Conservation (phyloP, 2,113 vertebrate genomes). For the Bos javanicus region DNA sequence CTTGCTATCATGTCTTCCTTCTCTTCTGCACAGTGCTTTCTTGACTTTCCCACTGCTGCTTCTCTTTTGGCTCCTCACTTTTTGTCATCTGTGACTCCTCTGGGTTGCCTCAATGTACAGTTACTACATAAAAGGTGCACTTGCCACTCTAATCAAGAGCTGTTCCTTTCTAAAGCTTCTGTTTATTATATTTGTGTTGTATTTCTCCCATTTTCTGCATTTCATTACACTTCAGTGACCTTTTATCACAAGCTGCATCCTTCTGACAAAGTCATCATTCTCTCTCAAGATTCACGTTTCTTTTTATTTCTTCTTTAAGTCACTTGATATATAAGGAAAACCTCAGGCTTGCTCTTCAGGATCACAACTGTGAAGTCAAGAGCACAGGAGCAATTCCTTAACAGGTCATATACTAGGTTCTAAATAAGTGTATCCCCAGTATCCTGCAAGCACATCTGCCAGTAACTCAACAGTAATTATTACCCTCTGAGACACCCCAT, state of each 20-base stretch:
- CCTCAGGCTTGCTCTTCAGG: not conserved
- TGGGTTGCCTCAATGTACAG: fast-evolving
- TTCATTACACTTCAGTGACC: not conserved
- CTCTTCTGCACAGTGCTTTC: not conserved
- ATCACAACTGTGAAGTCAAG: not conserved
- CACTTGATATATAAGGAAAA: not conserved
- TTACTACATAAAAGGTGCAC: not conserved
- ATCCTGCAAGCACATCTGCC: not conserved
- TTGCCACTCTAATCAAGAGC: not conserved
- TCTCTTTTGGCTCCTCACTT: not conserved
- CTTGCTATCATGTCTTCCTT: not conserved
- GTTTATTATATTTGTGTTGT: not conserved
- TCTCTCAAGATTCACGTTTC: not conserved
- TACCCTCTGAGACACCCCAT: not conserved
- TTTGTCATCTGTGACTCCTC: not conserved
- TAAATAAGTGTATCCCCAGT: not conserved
- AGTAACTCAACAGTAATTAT: not conserved
- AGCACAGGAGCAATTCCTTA: not conserved
- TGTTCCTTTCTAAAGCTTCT: not conserved
- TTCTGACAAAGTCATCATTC: not conserved
- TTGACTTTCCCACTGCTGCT: not conserved
- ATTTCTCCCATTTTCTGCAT: not conserved
- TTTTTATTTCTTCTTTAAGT: not conserved
- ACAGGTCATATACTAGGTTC: not conserved
- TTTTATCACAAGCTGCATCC: not conserved